A percentile compares a stretch with the other conserved stretches of the same genome.
phyloP scores from a whole-genome alignment of 2,888 invertebrate genomes.

The Athalia cordata region DNA sequence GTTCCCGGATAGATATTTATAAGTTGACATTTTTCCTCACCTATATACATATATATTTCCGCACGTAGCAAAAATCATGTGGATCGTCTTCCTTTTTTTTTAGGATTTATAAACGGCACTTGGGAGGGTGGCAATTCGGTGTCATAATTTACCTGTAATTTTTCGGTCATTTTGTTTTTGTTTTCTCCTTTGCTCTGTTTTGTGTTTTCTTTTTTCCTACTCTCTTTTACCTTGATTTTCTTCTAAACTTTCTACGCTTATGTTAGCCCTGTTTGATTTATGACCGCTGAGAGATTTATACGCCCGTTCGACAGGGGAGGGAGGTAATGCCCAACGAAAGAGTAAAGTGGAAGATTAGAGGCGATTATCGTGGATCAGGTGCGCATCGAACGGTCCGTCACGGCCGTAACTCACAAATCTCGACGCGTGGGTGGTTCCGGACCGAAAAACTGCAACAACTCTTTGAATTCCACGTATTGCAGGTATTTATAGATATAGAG shows the following conservation, averaged over 20 bases:
- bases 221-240: neutral
- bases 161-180: neutral
- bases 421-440: slow-evolving; percentile 70
- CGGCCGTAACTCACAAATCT: slow-evolving; percentile 67
- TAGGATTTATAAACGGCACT: neutral
- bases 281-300: slow-evolving; percentile 67
- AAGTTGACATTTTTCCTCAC: no score
- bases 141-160: slow-evolving; percentile 37
- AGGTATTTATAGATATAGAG: neutral
- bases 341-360: slow-evolving; percentile 73
- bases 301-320: slow-evolving; percentile 52
- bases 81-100: neutral
- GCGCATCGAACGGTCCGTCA: slow-evolving; percentile 60
- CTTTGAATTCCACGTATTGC: slow-evolving; percentile 17
- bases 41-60: no score
- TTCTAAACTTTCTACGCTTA: slow-evolving; percentile 61
- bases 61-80: no score
- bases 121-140: slow-evolving; percentile 23
- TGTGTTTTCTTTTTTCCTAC: slow-evolving; percentile 2
- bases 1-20: no score
- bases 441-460: slow-evolving; percentile 33
- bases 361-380: slow-evolving; percentile 71
- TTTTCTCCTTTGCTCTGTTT: neutral
- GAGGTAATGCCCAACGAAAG: slow-evolving; percentile 65
- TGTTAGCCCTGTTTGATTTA: slow-evolving; percentile 64